phyloP scores from a whole-genome alignment of 2,113 vertebrate genomes.

The Apodemus sylvaticus region DNA sequence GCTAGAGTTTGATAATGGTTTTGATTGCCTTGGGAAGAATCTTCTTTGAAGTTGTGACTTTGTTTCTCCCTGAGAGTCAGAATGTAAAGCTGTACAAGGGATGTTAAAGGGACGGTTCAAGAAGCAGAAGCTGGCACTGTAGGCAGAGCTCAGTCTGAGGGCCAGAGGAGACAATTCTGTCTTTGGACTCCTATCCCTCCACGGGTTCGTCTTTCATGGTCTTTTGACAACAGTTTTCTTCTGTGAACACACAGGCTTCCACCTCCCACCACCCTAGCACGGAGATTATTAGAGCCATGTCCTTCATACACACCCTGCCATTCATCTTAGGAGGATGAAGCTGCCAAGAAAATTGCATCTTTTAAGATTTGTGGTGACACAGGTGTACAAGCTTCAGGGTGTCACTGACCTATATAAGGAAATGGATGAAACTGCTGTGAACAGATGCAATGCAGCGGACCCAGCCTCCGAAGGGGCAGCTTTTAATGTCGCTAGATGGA shows the following conservation, averaged over 20 bases:
- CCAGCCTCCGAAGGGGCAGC: not conserved
- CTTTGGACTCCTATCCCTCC: too few relatives aligned
- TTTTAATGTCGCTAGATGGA: slow-evolving; percentile 42
- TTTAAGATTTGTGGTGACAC: slow-evolving; percentile 73
- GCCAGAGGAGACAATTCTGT: not conserved
- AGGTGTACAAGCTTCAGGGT: slow-evolving; percentile 26
- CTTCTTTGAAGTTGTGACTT: slow-evolving; percentile 66
- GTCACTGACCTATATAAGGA: slow-evolving; percentile 62
- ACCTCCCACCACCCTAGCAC: not conserved
- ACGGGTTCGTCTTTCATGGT: not conserved
- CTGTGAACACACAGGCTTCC: not conserved
- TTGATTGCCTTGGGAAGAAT: not conserved
- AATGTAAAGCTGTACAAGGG: not conserved
- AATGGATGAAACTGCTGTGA: slow-evolving; percentile 1
- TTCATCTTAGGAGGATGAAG: slow-evolving; percentile 51
- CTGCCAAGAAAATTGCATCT: slow-evolving; percentile 66
- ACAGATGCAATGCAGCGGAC: not conserved
- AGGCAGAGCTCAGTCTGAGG: slow-evolving; percentile 12
- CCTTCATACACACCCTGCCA: slow-evolving; percentile 55
- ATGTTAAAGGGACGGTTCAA: not conserved
- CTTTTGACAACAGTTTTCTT: not conserved
- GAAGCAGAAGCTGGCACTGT: not conserved
- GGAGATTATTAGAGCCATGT: slow-evolving; percentile 40
- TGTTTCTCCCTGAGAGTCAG: not conserved
- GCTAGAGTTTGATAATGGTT: slow-evolving; percentile 24